phyloP scores from a whole-genome alignment of 2,113 vertebrate genomes.

The Erpornis zantholeuca region DNA sequence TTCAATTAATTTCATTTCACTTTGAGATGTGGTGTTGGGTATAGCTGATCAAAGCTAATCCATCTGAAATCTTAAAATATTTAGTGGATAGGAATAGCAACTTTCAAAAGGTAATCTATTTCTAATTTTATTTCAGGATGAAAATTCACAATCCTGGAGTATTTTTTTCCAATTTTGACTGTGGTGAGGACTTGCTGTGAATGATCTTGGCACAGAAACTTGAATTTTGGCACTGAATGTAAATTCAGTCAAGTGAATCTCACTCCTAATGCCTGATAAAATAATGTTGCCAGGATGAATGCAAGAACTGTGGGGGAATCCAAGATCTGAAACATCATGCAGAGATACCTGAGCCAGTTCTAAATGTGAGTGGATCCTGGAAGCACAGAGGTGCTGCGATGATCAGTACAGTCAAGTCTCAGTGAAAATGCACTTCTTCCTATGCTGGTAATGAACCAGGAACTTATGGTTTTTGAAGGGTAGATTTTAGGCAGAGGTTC shows the following conservation, averaged over 20 bases:
- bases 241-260: neutral
- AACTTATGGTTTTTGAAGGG: neutral
- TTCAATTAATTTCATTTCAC: neutral
- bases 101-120: neutral
- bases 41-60: neutral
- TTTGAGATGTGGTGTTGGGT: neutral
- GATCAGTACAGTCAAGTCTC: accelerated
- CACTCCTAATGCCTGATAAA: neutral
- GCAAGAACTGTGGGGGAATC: neutral
- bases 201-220: neutral
- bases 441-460: neutral
- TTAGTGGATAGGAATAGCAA: neutral
- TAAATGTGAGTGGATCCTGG: neutral
- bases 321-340: neutral
- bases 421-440: neutral
- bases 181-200: neutral
- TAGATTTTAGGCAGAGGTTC: neutral
- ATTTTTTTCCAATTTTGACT: neutral
- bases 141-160: neutral
- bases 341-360: neutral
- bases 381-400: neutral
- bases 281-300: neutral
- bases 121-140: neutral
- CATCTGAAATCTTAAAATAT: neutral
- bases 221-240: too few species aligned